These are phyloP conservation scores for Andrena trimmerana DNA, from an alignment of 2,888 invertebrate genomes.

Conservation along the genomic window DNA sequence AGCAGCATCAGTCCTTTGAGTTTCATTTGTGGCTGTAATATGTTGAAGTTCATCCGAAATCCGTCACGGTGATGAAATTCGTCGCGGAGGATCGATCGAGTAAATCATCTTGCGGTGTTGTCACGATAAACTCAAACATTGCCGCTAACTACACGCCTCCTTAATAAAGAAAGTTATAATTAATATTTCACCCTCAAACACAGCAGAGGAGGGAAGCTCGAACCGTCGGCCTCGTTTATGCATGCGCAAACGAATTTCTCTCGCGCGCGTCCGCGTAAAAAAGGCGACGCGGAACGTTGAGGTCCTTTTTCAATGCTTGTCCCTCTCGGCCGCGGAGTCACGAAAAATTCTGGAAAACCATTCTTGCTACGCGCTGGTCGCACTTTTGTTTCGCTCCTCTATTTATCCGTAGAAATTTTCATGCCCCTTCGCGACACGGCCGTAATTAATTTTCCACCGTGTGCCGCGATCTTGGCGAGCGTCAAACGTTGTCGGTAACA, in stretches of 20 bases:
- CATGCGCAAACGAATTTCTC: constrained; percentile 41
- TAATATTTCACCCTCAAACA: constrained; percentile 50
- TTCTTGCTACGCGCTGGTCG: neutral
- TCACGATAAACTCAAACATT: constrained; percentile 56
- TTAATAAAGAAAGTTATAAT: constrained; percentile 65
- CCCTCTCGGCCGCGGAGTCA: neutral
- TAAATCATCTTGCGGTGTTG: constrained; percentile 43
- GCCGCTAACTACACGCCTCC: constrained; percentile 40
- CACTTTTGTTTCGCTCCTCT: constrained; percentile 7
- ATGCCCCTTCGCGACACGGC: neutral
- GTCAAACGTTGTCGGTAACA: neutral
- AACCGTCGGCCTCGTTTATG: constrained; percentile 13
- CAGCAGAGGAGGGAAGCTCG: neutral
- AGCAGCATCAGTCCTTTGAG: no score
- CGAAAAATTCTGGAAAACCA: constrained; percentile 25
- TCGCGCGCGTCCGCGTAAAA: neutral
- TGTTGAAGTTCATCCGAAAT: neutral
- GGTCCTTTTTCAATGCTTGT: constrained; percentile 5
- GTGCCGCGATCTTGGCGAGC: constrained; percentile 8
- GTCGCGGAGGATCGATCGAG: constrained; percentile 33
- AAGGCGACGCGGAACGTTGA: constrained; percentile 6
- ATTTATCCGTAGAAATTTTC: neutral
- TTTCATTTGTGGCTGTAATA: neutral
- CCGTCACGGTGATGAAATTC: constrained; percentile 22
- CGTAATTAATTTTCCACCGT: constrained; percentile 26